Conservation (phyloP, 2,113 vertebrate species). For the Anarrhichthys ocellatus region DNA sequence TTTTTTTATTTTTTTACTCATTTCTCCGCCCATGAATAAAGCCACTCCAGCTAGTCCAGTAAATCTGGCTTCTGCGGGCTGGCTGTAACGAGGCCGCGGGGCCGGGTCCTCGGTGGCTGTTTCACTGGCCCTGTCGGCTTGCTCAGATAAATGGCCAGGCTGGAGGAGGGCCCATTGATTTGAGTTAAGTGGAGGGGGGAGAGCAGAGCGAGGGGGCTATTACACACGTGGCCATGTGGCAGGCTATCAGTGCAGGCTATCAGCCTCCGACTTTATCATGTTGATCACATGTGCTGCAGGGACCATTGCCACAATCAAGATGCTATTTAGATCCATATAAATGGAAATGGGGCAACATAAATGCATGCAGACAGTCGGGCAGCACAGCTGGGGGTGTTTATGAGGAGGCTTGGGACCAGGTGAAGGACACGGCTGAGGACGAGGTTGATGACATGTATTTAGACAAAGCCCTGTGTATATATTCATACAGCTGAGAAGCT, state of each 20-base stretch:
- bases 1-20: slow-evolving; percentile 9
- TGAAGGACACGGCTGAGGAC: slow-evolving; percentile 57
- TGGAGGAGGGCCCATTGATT: slow-evolving; percentile 80
- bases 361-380: slow-evolving; percentile 44
- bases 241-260: slow-evolving; percentile 60
- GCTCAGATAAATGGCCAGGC: slow-evolving; percentile 74
- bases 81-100: slow-evolving; percentile 58
- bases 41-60: slow-evolving; percentile 65
- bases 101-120: slow-evolving; percentile 72
- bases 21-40: slow-evolving; percentile 69
- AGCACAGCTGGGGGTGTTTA: not conserved
- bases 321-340: slow-evolving; percentile 74
- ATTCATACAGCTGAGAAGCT: not conserved
- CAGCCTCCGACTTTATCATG: slow-evolving; percentile 66
- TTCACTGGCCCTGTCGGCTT: slow-evolving; percentile 65
- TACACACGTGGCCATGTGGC: slow-evolving; percentile 53
- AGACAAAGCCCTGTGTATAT: slow-evolving; percentile 11
- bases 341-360: slow-evolving; percentile 69
- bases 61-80: slow-evolving; percentile 65
- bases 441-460: slow-evolving; percentile 15
- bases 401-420: slow-evolving; percentile 22
- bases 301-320: slow-evolving; percentile 62
- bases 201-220: slow-evolving; percentile 28
- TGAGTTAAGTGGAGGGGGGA: slow-evolving; percentile 74
- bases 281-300: slow-evolving; percentile 75